Conservation (phyloP, 2,797 vertebrate genomes). For the Phoeniculus purpureus region DNA sequence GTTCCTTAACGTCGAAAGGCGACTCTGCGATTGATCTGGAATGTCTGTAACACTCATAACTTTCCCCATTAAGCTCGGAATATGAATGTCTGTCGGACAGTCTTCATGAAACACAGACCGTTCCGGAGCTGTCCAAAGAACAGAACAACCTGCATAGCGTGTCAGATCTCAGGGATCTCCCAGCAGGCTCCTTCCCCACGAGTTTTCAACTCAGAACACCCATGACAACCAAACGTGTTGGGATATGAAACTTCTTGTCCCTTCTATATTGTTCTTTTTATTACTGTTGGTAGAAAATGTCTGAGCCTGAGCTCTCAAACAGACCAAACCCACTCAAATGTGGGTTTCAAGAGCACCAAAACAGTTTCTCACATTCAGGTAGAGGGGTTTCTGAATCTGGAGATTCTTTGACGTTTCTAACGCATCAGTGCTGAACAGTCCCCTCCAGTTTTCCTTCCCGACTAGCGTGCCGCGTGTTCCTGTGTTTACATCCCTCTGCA, state of each 20-base stretch:
- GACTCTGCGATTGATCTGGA: background rate
- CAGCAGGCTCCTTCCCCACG: too few species aligned
- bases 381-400: background rate
- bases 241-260: background rate
- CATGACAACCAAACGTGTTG: background rate
- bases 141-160: too few species aligned
- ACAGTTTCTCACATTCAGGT: background rate
- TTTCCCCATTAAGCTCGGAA: too few species aligned
- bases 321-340: background rate
- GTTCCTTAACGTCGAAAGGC: background rate
- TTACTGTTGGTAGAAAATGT: background rate
- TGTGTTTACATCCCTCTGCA: background rate
- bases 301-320: background rate
- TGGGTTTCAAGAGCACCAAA: background rate
- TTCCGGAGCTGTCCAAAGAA: too few species aligned
- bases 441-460: background rate
- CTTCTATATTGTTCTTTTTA: background rate
- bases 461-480: accelerated
- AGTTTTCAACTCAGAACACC: too few species aligned
- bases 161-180: too few species aligned
- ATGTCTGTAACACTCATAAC: too few species aligned
- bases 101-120: too few species aligned
- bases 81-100: too few species aligned
- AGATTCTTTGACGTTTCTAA: background rate
- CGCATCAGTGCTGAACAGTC: background rate